phyloP scores from a whole-genome alignment of 2,797 vertebrate species.

The Ctenochaetus hawaiiensis region DNA sequence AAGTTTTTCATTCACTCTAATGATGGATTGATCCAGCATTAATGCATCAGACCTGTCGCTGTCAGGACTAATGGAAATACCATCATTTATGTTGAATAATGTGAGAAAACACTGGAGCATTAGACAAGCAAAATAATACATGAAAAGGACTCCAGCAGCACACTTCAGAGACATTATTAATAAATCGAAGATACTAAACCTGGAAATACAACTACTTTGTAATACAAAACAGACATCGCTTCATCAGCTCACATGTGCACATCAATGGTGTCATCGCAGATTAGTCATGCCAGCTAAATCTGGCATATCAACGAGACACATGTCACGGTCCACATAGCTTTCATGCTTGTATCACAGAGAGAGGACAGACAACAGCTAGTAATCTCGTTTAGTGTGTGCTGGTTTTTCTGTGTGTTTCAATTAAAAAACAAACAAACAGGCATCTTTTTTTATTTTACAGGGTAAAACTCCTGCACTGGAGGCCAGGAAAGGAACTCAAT shows the following conservation, averaged over 20 bases:
- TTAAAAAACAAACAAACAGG: constrained; percentile 45
- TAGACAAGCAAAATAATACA: constrained; percentile 3
- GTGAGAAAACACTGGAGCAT: background rate
- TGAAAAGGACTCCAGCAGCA: background rate
- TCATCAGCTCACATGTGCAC: constrained; percentile 62
- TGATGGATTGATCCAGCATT: background rate
- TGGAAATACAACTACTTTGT: constrained; percentile 25
- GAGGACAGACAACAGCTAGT: constrained; percentile 53
- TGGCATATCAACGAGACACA: constrained; percentile 52
- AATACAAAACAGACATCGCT: constrained; percentile 39
- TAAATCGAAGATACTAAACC: constrained; percentile 18
- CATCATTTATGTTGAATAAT: background rate
- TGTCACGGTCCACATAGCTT: constrained; percentile 63
- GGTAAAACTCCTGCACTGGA: constrained; percentile 17
- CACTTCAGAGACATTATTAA: constrained; percentile 6
- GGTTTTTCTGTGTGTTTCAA: constrained; percentile 41
- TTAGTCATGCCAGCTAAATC: constrained; percentile 62
- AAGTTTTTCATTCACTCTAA: constrained; percentile 8
- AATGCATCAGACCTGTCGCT: background rate
- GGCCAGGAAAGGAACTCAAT: constrained; percentile 18
- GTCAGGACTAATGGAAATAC: background rate
- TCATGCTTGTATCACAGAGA: constrained; percentile 49
- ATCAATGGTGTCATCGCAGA: constrained; percentile 56
- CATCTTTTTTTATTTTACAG: constrained; percentile 28
- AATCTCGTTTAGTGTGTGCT: constrained; percentile 54